A percentile compares a stretch with the other conserved stretches of the same genome.
These are phyloP conservation scores for Chloroceryle amazona DNA, from an alignment of 2,797 vertebrate genomes.

Conservation along the genomic window DNA sequence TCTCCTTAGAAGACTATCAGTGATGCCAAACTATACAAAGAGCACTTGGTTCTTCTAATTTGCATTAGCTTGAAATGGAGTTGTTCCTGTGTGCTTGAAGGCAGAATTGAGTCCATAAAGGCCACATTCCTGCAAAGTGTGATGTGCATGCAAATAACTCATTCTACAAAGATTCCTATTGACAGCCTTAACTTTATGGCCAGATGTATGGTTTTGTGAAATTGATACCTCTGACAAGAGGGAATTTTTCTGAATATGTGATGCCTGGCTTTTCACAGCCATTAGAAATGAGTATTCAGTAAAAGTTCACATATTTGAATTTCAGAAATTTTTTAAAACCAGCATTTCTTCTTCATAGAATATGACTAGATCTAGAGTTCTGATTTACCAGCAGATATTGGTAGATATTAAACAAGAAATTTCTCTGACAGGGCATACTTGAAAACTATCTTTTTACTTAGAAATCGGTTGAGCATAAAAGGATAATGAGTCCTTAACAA, in stretches of 20 bases:
- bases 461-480: background rate
- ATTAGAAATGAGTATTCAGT: background rate
- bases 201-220: background rate
- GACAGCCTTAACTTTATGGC: background rate
- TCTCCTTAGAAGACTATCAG: background rate
- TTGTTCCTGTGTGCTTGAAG: slow-evolving; percentile 44
- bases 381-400: background rate
- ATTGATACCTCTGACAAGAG: background rate
- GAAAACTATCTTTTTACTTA: background rate
- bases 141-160: background rate
- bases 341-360: background rate
- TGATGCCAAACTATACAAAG: slow-evolving; percentile 4
- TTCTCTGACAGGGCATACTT: background rate
- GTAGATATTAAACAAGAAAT: background rate
- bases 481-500: background rate
- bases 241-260: background rate
- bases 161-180: slow-evolving; percentile 1
- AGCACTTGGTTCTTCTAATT: slow-evolving; percentile 34
- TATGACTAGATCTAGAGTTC: background rate
- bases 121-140: background rate
- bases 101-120: slow-evolving; percentile 28
- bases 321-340: background rate
- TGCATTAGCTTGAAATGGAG: slow-evolving; percentile 1
- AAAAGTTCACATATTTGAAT: background rate
- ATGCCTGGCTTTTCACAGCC: background rate